Base-by-base conservation (phyloP, 2,888 invertebrate species). In the Chorisops tibialis region DNA sequence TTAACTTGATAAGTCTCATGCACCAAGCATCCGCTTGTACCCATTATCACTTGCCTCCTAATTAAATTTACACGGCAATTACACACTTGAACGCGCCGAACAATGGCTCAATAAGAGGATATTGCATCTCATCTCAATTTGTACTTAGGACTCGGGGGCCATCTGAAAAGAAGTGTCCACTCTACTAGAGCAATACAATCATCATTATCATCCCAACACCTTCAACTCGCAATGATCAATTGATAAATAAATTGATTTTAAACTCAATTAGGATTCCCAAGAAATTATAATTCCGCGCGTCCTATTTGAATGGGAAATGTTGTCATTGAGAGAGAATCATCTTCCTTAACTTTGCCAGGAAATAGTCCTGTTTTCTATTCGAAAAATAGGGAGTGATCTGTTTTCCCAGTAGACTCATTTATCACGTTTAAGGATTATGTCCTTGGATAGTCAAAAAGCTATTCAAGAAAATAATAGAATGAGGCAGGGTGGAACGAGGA, bases 61-160 rank as follows among this genome's bases (percentile, higher is more conserved):
- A 77, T 77, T 77, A 77, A 77, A 77, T 77, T 77, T 77, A 69
- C 74, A 76, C 76, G 76, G 75, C 73, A 74, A 76, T 77, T 77
- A 74, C 73, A 74, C 72, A 67, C 66, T 52, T 39, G 48, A 45
- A 45, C 12, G 39, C 30, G 30, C n/a, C n/a, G 43, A 21, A 22
- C 21, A 48, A 21, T 45, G 19, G 21, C 22, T 11, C 38, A 14
- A 18, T 35, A 38, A 19, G 45, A 49, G 48, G 52, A 41, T 39
- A 58, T 64, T 35, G 54, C 38, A 65, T 62, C 59, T 19, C 22
- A 41, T 47, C 41, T 61, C 45, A 52, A 52, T 51, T 45, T 51
- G 43, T 52, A 38, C 24, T 22, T 37, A n/a, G 24, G 30, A 14
- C 14, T 37, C 30, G 24, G 3, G 22, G 7, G 12, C 14, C 11